phyloP scores from a whole-genome alignment of 2,888 invertebrate species.

The Drosophila mulleri region DNA sequence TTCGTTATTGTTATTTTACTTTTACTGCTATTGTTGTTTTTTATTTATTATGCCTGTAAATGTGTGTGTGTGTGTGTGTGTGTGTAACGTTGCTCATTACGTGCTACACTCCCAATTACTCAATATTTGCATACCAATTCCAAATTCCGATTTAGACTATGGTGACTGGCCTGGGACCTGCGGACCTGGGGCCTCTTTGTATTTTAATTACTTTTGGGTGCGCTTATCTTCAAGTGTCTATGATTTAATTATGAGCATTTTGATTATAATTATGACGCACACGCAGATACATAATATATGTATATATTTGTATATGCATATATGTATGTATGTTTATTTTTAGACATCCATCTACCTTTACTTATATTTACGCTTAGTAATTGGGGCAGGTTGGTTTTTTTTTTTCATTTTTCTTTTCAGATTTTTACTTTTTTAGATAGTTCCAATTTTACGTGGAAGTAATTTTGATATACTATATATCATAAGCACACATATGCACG shows the following conservation, averaged over 20 bases:
- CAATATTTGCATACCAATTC: conserved; percentile 63
- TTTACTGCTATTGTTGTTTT: conserved; percentile 5
- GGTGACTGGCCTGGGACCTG: conserved; percentile 19
- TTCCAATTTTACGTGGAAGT: background rate
- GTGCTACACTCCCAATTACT: conserved; percentile 51
- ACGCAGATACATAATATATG: background rate
- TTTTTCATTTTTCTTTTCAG: background rate
- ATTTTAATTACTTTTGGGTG: conserved; percentile 57
- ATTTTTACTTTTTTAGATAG: background rate
- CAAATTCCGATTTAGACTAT: conserved; percentile 35
- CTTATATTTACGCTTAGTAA: background rate
- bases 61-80: background rate
- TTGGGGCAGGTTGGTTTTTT: conserved; percentile 1
- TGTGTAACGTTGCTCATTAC: conserved; percentile 23
- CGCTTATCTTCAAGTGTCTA: conserved; percentile 57
- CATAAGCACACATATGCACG: background rate
- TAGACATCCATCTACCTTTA: background rate
- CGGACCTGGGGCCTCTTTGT: conserved; percentile 34
- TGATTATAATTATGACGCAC: conserved; percentile 52
- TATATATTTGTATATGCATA: background rate
- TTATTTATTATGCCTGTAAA: background rate
- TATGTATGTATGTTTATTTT: background rate
- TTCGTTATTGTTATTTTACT: background rate
- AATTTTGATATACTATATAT: conserved; percentile 1
- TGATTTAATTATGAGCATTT: conserved; percentile 63